A percentile compares a stretch with the other conserved stretches of the same genome.
phyloP scores from a whole-genome alignment of 1,140 invertebrate genomes.

The Nylanderia fulva region DNA sequence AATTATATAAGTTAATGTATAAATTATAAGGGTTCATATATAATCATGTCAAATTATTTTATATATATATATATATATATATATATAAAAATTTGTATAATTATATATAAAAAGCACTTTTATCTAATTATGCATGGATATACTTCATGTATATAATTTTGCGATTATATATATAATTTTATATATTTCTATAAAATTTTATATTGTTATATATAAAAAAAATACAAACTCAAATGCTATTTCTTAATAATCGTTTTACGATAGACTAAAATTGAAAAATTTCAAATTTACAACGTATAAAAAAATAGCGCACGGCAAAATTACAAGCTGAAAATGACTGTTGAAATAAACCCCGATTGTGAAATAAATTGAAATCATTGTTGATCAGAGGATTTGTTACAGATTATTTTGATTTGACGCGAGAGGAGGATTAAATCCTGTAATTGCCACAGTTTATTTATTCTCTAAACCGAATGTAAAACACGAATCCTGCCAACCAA shows the following conservation, averaged over 20 bases:
- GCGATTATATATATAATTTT: too few relatives aligned
- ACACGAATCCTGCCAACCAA: neutral
- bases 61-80: too few relatives aligned
- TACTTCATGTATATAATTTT: too few relatives aligned
- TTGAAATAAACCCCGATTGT: too few relatives aligned
- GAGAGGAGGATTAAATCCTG: neutral
- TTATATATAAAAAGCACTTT: too few relatives aligned
- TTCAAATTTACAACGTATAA: neutral
- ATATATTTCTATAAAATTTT: too few relatives aligned
- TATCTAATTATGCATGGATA: too few relatives aligned
- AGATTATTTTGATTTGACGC: neutral
- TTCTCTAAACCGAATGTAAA: neutral
- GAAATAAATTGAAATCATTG: neutral
- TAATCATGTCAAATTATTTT: too few relatives aligned
- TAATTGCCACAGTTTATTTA: neutral
- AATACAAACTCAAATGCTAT: neutral
- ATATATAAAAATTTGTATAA: too few relatives aligned
- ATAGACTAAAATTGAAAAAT: neutral
- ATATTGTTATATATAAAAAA: too few relatives aligned
- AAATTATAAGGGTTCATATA: too few relatives aligned
- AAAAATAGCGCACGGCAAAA: neutral
- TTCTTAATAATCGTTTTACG: conserved; percentile 5
- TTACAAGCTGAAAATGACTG: neutral
- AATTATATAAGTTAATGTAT: too few relatives aligned
- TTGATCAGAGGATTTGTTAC: neutral